Evolutionary conservation across 92 coral and sea anemone genomes (phyloP).

Genomic region (Diadumene lineata): DNA sequence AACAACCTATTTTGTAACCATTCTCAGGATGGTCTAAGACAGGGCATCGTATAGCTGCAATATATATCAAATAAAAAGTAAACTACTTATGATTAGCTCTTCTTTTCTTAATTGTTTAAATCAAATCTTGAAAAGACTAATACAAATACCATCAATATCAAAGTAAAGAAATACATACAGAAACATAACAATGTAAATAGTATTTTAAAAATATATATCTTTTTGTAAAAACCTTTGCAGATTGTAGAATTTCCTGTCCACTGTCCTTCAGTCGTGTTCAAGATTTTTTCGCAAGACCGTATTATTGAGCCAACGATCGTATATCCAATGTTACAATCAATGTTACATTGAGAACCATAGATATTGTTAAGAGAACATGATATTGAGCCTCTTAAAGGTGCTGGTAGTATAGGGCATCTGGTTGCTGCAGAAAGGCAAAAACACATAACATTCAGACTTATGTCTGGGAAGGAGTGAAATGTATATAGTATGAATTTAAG

Average conservation of each 20-base stretch:
- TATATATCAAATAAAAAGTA: background rate
- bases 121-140: no score
- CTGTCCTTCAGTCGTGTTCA: constrained; percentile 19
- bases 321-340: constrained; percentile 46
- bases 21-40: constrained; percentile 2
- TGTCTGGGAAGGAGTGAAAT: no score
- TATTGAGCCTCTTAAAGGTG: constrained; percentile 55
- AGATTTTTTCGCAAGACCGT: constrained; percentile 51
- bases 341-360: constrained; percentile 57
- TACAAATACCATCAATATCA: no score
- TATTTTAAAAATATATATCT: no score
- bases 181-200: no score
- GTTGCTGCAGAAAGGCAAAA: constrained; percentile 13
- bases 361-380: constrained; percentile 42
- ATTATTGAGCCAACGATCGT: constrained; percentile 23
- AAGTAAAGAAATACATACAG: no score
- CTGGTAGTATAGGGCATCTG: constrained; percentile 47
- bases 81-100: no score
- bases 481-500: no score
- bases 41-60: constrained; percentile 19
- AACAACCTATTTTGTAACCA: constrained; percentile 32
- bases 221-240: constrained; percentile 24
- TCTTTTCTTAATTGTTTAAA: no score
- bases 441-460: no score
- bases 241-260: constrained; percentile 59